These are phyloP conservation scores for Branchinecta sandiegonensis DNA, from an alignment of 2,888 invertebrate genomes.

Conservation along the genomic window DNA sequence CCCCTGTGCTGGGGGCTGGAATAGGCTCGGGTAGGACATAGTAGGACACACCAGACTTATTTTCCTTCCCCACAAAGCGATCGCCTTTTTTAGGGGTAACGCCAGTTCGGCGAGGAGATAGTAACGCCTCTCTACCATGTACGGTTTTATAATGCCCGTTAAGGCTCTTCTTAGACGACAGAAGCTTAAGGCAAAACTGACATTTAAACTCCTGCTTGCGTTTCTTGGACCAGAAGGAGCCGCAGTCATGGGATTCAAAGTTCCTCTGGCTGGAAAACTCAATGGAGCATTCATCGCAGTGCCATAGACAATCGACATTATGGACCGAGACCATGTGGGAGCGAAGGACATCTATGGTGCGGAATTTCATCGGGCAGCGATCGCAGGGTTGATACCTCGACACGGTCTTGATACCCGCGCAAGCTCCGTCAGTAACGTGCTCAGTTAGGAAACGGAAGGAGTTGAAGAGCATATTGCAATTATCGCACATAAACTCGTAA, in stretches of 20 bases:
- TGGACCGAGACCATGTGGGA: conserved; percentile 12
- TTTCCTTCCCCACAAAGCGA: not conserved
- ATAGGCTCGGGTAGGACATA: conserved; percentile 10
- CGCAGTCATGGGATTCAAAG: not conserved
- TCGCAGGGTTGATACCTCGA: conserved; percentile 4
- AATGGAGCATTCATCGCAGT: conserved; percentile 15
- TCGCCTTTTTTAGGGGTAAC: not conserved
- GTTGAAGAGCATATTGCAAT: not conserved
- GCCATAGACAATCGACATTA: not conserved
- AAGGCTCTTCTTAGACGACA: not conserved
- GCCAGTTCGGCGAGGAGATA: not conserved
- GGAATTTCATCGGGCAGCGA: conserved; percentile 15
- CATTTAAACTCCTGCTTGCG: not conserved
- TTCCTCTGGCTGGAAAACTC: conserved; percentile 14
- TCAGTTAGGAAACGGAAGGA: not conserved
- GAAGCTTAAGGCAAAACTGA: not conserved
- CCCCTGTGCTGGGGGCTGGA: not conserved
- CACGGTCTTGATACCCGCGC: not conserved
- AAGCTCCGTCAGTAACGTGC: conserved; percentile 6
- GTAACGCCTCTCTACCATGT: not conserved
- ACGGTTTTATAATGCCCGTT: not conserved
- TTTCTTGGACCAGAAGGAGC: not conserved
- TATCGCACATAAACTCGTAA: conserved; percentile 7
- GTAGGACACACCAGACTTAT: not conserved
- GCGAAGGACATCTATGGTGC: not conserved